These are phyloP conservation scores for Marronus borbonicus DNA, from an alignment of 2,888 invertebrate species.

Conservation along the genomic window DNA sequence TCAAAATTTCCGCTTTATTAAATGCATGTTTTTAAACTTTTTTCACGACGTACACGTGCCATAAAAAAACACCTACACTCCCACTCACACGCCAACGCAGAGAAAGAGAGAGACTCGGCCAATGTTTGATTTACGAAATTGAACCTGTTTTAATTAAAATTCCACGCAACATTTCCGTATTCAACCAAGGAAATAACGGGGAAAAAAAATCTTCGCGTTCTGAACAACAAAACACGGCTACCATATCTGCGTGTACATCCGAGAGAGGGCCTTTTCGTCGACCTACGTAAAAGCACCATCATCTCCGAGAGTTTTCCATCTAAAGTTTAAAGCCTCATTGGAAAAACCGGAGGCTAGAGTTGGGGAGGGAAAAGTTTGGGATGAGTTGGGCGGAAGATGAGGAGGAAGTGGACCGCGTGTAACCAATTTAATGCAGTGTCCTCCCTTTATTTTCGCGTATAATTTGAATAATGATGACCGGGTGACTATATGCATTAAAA, in stretches of 20 bases:
- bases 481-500: conserved; percentile 32
- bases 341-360: background rate
- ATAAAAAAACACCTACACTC: background rate
- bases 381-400: background rate
- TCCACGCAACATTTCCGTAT: conserved; percentile 30
- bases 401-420: conserved; percentile 8
- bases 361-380: background rate
- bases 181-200: background rate
- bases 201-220: conserved; percentile 10
- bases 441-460: conserved; percentile 24
- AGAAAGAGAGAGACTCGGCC: background rate
- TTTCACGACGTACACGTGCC: conserved; percentile 5
- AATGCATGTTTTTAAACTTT: conserved; percentile 21
- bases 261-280: background rate
- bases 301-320: conserved; percentile 8
- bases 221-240: conserved; percentile 10
- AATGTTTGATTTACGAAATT: conserved; percentile 37
- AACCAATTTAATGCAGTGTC: conserved; percentile 24
- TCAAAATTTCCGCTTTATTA: conserved; percentile 16
- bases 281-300: conserved; percentile 9
- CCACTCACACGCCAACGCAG: background rate
- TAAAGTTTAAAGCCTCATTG: conserved; percentile 7
- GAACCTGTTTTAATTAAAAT: conserved; percentile 46
- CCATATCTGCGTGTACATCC: background rate
- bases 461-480: conserved; percentile 40